Percentiles rank a stretch among this genome's conserved stretches.
phyloP scores from a whole-genome alignment of 2,888 invertebrate species.

The Trisateles emortualis region DNA sequence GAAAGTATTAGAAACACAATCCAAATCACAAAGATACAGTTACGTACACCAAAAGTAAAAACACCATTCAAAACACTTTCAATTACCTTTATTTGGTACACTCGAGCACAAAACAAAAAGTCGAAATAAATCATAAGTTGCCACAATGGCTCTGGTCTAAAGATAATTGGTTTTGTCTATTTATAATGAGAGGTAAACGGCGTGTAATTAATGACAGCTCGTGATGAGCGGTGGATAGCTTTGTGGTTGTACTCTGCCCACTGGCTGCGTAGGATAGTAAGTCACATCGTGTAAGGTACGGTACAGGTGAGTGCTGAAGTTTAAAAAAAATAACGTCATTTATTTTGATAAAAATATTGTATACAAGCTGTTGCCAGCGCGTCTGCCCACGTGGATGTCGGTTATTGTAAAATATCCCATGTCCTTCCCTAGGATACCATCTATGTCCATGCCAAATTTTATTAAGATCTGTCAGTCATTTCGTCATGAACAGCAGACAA shows the following conservation, averaged over 20 bases:
- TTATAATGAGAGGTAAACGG: slow-evolving; percentile 79
- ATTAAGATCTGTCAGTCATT: no score
- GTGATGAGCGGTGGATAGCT: slow-evolving; percentile 59
- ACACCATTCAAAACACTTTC: slow-evolving; percentile 57
- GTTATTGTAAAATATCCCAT: no score
- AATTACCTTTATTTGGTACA: slow-evolving; percentile 58
- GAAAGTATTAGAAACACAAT: slow-evolving; percentile 1
- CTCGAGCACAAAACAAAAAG: slow-evolving; percentile 56
- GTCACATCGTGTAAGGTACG: slow-evolving; percentile 13
- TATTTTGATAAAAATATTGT: background rate
- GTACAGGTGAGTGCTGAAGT: slow-evolving; percentile 23
- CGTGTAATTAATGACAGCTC: slow-evolving; percentile 76
- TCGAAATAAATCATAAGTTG: slow-evolving; percentile 68
- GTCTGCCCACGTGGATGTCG: no score
- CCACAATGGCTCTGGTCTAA: slow-evolving; percentile 61
- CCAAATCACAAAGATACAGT: slow-evolving; percentile 7
- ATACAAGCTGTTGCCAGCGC: no score
- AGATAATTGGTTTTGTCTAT: slow-evolving; percentile 78
- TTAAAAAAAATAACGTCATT: background rate
- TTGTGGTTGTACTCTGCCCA: slow-evolving; percentile 74
- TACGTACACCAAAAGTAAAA: slow-evolving; percentile 44
- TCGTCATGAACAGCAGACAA: no score
- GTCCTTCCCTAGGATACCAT: no score
- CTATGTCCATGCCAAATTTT: no score
- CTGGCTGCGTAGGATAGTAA: slow-evolving; percentile 68